Conservation (phyloP, 1,140 invertebrate species). For the Holcopasites calliopsidis region DNA sequence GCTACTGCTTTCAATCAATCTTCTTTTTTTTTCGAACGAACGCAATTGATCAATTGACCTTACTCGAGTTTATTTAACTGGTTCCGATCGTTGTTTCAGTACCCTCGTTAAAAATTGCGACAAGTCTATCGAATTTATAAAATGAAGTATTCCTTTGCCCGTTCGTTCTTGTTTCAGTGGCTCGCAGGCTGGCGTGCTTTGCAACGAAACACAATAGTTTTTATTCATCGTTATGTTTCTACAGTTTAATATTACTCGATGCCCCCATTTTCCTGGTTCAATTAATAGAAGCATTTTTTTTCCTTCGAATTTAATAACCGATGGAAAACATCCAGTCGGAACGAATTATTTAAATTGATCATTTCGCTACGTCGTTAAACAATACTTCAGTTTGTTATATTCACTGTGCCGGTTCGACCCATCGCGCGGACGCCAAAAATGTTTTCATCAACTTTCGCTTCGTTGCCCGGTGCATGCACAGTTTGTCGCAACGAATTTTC, state of each 20-base stretch:
- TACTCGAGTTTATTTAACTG: background rate
- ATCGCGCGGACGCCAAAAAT: too few relatives aligned
- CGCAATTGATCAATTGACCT: background rate
- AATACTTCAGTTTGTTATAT: too few relatives aligned
- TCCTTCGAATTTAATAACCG: background rate
- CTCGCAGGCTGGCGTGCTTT: background rate
- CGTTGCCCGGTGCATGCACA: too few relatives aligned
- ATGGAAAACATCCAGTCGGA: too few relatives aligned
- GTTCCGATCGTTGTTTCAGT: background rate
- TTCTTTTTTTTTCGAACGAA: background rate
- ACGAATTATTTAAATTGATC: too few relatives aligned
- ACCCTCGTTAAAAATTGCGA: background rate
- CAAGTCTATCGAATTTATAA: background rate
- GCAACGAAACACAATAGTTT: conserved; percentile 5
- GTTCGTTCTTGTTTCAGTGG: background rate
- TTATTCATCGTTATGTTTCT: conserved; percentile 39
- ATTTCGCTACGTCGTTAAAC: too few relatives aligned
- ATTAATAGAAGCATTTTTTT: conserved; percentile 2
- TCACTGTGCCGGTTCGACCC: too few relatives aligned
- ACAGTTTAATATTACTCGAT: conserved; percentile 31
- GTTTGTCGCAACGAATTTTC: too few relatives aligned
- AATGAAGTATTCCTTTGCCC: background rate
- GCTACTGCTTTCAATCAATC: background rate
- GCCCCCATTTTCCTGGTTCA: conserved; percentile 28
- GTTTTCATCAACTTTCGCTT: too few relatives aligned